Evolutionary conservation across 2,797 vertebrate genomes (phyloP).

Genomic region (Morus bassanus): DNA sequence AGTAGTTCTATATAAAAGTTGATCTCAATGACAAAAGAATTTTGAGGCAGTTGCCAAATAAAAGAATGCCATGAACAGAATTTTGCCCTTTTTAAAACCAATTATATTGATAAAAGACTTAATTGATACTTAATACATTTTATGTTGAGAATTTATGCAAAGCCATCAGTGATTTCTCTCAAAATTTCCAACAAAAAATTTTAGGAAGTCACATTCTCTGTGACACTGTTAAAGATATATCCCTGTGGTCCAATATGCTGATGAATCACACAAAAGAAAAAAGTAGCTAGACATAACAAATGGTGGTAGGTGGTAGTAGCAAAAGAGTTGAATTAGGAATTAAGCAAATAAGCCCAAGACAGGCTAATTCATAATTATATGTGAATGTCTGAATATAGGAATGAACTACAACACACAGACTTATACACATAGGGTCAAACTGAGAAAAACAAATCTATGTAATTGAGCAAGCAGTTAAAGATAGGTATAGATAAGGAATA

Average conservation of each 20-base stretch:
- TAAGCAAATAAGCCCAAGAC: not conserved
- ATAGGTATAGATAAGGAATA: not conserved
- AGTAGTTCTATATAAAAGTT: not conserved
- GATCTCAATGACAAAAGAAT: not conserved
- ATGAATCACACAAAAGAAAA: not conserved
- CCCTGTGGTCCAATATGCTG: not conserved
- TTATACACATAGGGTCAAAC: not conserved
- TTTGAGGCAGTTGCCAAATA: not conserved
- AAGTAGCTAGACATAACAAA: not conserved
- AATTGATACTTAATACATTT: not conserved
- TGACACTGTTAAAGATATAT: not conserved
- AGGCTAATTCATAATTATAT: not conserved
- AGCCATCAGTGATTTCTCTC: not conserved
- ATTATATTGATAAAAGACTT: not conserved
- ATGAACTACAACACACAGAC: not conserved
- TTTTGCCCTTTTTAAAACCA: not conserved
- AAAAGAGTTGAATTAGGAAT: not conserved
- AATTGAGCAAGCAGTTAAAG: not conserved
- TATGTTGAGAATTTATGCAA: not conserved
- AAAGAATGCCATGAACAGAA: not conserved
- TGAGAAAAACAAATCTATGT: not conserved
- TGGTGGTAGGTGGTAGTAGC: rapidly evolving
- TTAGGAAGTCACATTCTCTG: not conserved
- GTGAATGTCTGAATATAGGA: not conserved
- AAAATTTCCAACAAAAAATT: not conserved